phyloP scores from a whole-genome alignment of 2,888 invertebrate species.

The Sussaba pulchella region DNA sequence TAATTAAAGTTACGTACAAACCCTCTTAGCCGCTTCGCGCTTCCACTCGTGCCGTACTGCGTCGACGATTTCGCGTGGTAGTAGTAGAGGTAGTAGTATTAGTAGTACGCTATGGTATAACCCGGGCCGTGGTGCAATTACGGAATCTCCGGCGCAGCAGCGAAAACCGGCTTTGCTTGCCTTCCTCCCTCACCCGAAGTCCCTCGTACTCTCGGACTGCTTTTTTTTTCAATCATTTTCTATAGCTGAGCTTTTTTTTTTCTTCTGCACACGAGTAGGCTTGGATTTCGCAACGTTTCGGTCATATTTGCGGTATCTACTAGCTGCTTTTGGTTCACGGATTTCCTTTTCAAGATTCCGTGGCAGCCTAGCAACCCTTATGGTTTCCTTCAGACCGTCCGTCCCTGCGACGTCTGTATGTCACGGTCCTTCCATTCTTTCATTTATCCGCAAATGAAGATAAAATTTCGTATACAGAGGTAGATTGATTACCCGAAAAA shows the following conservation, averaged over 20 bases:
- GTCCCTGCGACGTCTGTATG: too few species aligned
- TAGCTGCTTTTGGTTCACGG: not conserved
- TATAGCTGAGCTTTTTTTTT: not conserved
- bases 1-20: constrained; percentile 78
- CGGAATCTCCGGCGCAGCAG: constrained; percentile 43
- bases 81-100: too few species aligned
- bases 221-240: constrained; percentile 4
- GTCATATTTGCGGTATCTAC: not conserved
- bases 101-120: constrained; percentile 3
- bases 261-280: not conserved
- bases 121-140: constrained; percentile 61
- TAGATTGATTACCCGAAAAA: too few species aligned
- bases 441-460: too few species aligned
- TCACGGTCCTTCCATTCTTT: too few species aligned
- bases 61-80: constrained; percentile 11
- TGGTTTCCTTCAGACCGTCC: too few species aligned
- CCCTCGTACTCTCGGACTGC: constrained; percentile 4
- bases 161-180: constrained; percentile 32
- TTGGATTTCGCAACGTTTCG: not conserved
- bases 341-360: too few species aligned
- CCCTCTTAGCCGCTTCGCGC: constrained; percentile 18
- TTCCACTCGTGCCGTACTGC: constrained; percentile 30
- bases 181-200: constrained; percentile 53
- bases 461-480: too few species aligned
- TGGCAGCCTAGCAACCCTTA: too few species aligned